Evolutionary conservation across 2,888 invertebrate genomes (phyloP).

Genomic region (Drosophila lutescens): DNA sequence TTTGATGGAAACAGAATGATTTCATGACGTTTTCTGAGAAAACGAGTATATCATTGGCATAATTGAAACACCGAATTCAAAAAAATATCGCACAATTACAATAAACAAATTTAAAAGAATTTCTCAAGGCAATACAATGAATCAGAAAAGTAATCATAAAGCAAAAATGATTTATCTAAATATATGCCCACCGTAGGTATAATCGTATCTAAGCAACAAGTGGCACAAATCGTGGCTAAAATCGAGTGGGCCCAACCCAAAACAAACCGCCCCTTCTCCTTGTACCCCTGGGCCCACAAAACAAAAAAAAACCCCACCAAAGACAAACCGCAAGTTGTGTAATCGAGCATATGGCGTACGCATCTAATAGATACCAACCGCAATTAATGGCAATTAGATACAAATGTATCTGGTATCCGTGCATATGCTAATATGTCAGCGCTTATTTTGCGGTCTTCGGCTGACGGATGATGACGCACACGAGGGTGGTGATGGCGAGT

Average conservation of each 20-base stretch:
- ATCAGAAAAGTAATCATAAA: neutral
- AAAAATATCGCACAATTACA: no score
- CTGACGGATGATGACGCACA: slow-evolving; percentile 30
- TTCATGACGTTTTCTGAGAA: neutral
- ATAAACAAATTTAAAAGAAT: neutral
- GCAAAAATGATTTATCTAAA: neutral
- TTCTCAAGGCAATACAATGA: neutral
- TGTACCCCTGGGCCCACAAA: no score
- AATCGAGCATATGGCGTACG: slow-evolving; percentile 50
- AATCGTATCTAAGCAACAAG: slow-evolving; percentile 18
- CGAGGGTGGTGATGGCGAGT: neutral
- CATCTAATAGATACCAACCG: slow-evolving; percentile 34
- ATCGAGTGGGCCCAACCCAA: slow-evolving; percentile 18
- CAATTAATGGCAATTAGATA: slow-evolving; percentile 69
- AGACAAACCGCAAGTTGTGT: slow-evolving; percentile 43
- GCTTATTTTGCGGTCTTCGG: slow-evolving; percentile 46
- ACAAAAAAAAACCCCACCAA: neutral
- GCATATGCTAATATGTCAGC: slow-evolving; percentile 21
- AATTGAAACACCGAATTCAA: neutral
- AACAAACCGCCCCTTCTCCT: neutral
- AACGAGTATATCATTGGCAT: neutral
- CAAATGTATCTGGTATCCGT: slow-evolving; percentile 33
- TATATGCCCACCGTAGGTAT: neutral
- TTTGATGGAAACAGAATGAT: no score
- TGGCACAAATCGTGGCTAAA: slow-evolving; percentile 4